These are phyloP conservation scores for Rugalucina vietnamica DNA, from an alignment of 2,888 invertebrate genomes.

Conservation along the genomic window DNA sequence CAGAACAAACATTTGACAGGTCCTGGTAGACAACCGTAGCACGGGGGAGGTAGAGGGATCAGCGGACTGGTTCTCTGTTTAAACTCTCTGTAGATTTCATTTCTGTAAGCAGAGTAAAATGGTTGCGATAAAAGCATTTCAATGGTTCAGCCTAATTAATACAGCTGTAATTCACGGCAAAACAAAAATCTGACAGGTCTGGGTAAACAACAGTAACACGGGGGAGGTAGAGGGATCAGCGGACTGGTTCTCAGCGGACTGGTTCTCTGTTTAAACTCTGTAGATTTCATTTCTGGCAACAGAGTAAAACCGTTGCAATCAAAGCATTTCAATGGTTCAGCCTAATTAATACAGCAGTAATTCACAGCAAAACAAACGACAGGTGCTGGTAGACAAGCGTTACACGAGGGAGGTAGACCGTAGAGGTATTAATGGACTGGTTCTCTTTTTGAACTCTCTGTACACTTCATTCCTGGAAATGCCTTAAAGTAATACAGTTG, in stretches of 20 bases:
- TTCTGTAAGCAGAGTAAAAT: conserved; percentile 86
- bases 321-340: neutral
- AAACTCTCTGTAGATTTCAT: conserved; percentile 93
- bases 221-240: conserved; percentile 93
- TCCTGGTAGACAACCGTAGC: conserved; percentile 94
- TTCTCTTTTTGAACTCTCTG: conserved; percentile 93
- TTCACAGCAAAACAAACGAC: conserved; percentile 93
- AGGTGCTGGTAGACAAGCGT: conserved; percentile 93
- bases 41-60: conserved; percentile 93
- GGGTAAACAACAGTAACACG: conserved; percentile 94
- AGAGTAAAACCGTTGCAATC: neutral
- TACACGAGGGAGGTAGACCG: conserved; percentile 93
- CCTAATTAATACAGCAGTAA: conserved; percentile 95
- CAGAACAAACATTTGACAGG: conserved; percentile 93
- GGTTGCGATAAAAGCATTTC: neutral
- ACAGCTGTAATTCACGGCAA: conserved; percentile 95
- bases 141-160: no score
- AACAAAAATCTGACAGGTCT: conserved; percentile 91
- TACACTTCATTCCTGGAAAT: conserved; percentile 91
- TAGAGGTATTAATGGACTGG: no score
- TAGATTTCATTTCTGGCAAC: conserved; percentile 91
- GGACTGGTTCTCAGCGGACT: conserved; percentile 96
- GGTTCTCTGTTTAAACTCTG: conserved; percentile 94
- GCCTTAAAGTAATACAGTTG: conserved; percentile 1
- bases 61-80: conserved; percentile 94